These are phyloP conservation scores for Maniola jurtina DNA, from an alignment of 1,140 invertebrate species.

Conservation along the genomic window DNA sequence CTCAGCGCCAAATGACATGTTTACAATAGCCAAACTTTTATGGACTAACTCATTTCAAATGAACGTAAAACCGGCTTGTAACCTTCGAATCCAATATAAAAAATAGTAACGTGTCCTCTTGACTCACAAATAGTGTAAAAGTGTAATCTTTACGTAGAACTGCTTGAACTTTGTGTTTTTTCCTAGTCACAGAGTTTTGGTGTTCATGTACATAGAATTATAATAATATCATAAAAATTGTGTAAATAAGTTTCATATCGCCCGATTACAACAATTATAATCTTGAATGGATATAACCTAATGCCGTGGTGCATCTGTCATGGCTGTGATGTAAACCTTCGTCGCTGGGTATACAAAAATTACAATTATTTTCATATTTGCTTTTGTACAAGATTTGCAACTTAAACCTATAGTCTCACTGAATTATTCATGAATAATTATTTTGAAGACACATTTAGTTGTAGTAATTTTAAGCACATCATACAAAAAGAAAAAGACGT, in stretches of 20 bases:
- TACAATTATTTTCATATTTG: neutral
- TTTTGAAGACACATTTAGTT: too few species aligned
- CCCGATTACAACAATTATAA: constrained; percentile 12
- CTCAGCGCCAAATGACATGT: constrained; percentile 31
- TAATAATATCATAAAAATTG: constrained; percentile 29
- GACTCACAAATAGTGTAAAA: constrained; percentile 28
- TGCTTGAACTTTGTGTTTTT: constrained; percentile 19
- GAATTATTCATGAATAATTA: too few species aligned
- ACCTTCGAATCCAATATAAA: constrained; percentile 43
- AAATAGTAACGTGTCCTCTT: constrained; percentile 49
- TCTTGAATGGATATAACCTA: constrained; percentile 55
- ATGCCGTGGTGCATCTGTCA: constrained; percentile 66
- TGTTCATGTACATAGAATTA: constrained; percentile 37
- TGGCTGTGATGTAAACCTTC: constrained; percentile 68
- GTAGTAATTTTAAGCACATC: neutral
- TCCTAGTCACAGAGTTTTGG: constrained; percentile 16
- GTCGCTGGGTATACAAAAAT: constrained; percentile 57
- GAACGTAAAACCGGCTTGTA: constrained; percentile 33
- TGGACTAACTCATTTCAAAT: constrained; percentile 22
- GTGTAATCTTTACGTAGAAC: constrained; percentile 21
- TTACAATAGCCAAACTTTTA: constrained; percentile 31
- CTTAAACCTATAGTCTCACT: too few species aligned
- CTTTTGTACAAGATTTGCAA: neutral
- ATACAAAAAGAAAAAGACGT: neutral
- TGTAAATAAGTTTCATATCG: constrained; percentile 16